Percentiles rank a stretch among this genome's conserved stretches.
Evolutionary conservation across 2,888 invertebrate species (phyloP).

Genomic region (Coecobrya sp.): DNA sequence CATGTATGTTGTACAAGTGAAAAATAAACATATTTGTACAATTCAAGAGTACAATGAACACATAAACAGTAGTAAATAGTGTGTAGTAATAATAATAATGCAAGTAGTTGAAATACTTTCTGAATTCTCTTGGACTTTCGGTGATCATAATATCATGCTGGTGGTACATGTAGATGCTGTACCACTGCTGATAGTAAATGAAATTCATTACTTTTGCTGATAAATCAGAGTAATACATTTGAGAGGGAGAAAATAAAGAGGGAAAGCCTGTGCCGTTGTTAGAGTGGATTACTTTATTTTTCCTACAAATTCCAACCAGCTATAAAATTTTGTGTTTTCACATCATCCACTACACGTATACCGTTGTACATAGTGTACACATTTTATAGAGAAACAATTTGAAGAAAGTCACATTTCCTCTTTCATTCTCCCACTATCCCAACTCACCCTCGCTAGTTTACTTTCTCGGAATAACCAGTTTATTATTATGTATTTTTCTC

Average conservation of each 20-base stretch:
- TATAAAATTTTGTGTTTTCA: conserved; percentile 44
- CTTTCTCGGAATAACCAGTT: not conserved
- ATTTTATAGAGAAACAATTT: conserved; percentile 56
- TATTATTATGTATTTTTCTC: not conserved
- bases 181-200: conserved; percentile 47
- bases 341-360: conserved; percentile 2
- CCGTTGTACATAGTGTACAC: not conserved
- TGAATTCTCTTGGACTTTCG: not conserved
- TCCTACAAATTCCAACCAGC: not conserved
- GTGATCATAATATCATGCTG: conserved; percentile 2
- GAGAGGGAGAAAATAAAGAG: conserved; percentile 21
- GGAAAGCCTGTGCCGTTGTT: not conserved
- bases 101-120: not conserved
- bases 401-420: conserved; percentile 44
- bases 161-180: not conserved
- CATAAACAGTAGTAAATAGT: not conserved
- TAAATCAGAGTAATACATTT: conserved; percentile 74
- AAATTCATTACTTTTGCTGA: conserved; percentile 79
- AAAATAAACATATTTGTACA: conserved; percentile 51
- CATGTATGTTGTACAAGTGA: conserved; percentile 26
- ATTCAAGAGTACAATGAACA: conserved; percentile 49
- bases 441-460: not conserved
- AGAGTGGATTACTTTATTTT: conserved; percentile 57
- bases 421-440: not conserved
- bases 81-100: not conserved